Evolutionary conservation across 2,113 vertebrate species (phyloP).

Genomic region (Saccopteryx leptura): DNA sequence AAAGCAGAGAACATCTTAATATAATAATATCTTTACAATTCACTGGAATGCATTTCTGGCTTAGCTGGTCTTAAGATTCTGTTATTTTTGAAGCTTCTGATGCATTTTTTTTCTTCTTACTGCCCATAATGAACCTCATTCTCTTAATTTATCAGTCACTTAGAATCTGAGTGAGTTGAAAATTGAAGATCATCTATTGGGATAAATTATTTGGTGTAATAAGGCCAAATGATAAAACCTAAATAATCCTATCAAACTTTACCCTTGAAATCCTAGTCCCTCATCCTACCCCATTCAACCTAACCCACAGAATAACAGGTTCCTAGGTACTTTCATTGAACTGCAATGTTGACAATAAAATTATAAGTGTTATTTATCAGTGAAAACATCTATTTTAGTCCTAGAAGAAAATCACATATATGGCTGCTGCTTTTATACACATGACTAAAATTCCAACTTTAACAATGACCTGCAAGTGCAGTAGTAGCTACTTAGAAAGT

Average conservation of each 20-base stretch:
- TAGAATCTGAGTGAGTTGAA: slow-evolving; percentile 72
- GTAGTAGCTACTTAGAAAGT: slow-evolving; percentile 66
- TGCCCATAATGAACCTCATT: slow-evolving; percentile 74
- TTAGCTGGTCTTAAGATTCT: slow-evolving; percentile 67
- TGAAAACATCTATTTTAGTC: slow-evolving; percentile 12
- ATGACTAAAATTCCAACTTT: slow-evolving; percentile 45
- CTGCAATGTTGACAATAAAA: slow-evolving; percentile 57
- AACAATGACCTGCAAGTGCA: slow-evolving; percentile 57
- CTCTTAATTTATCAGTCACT: slow-evolving; percentile 71
- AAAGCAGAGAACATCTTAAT: slow-evolving; percentile 82
- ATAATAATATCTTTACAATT: slow-evolving; percentile 71
- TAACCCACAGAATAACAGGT: slow-evolving; percentile 30
- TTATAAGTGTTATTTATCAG: slow-evolving; percentile 66
- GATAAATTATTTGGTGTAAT: slow-evolving; percentile 72
- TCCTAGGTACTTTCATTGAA: slow-evolving; percentile 52
- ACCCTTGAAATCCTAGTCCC: slow-evolving; percentile 54
- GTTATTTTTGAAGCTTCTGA: slow-evolving; percentile 73
- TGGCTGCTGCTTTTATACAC: neutral
- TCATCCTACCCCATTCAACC: slow-evolving; percentile 32
- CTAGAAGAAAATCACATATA: slow-evolving; percentile 35
- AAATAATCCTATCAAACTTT: slow-evolving; percentile 74
- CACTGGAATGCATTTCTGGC: slow-evolving; percentile 56
- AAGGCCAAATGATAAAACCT: slow-evolving; percentile 70
- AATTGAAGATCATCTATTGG: slow-evolving; percentile 72
- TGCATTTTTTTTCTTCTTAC: slow-evolving; percentile 45